Conservation (phyloP, 2,888 invertebrate genomes). For the Mycogona germanica region DNA sequence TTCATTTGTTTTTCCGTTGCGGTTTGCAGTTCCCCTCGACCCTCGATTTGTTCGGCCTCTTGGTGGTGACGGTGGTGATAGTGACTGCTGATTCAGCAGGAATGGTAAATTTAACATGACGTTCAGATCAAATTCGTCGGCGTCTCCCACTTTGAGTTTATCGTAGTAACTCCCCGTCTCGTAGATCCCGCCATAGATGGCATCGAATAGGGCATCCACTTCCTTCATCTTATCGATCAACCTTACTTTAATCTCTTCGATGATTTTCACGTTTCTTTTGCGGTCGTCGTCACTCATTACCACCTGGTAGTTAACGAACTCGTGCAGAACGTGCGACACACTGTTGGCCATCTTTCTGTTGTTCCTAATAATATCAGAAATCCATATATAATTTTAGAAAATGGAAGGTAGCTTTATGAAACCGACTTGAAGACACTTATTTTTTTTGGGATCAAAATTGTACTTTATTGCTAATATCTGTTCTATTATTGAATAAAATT, state of each 20-base stretch:
- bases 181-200: constrained; percentile 17
- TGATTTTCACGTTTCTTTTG: constrained; percentile 18
- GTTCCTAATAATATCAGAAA: no score
- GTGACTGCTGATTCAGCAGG: constrained; percentile 16
- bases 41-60: neutral
- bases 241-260: constrained; percentile 14
- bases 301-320: neutral
- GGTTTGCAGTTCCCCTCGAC: neutral
- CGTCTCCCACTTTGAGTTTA: constrained; percentile 20
- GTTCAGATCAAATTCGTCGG: constrained; percentile 24
- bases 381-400: no score
- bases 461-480: no score
- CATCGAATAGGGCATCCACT: constrained; percentile 19
- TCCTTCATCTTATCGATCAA: constrained; percentile 21
- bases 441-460: no score
- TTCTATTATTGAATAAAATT: no score
- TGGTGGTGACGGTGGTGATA: constrained; percentile 9
- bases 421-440: no score
- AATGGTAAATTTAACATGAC: constrained; percentile 23
- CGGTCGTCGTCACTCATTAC: constrained; percentile 1
- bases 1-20: no score
- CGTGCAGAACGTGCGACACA: constrained; percentile 8
- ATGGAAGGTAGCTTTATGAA: no score
- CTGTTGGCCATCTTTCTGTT: no score
- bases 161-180: constrained; percentile 23